A percentile compares a stretch with the other conserved stretches of the same genome.
Evolutionary conservation across 1,140 invertebrate species (phyloP).

Genomic region (Nasonia vitripennis): DNA sequence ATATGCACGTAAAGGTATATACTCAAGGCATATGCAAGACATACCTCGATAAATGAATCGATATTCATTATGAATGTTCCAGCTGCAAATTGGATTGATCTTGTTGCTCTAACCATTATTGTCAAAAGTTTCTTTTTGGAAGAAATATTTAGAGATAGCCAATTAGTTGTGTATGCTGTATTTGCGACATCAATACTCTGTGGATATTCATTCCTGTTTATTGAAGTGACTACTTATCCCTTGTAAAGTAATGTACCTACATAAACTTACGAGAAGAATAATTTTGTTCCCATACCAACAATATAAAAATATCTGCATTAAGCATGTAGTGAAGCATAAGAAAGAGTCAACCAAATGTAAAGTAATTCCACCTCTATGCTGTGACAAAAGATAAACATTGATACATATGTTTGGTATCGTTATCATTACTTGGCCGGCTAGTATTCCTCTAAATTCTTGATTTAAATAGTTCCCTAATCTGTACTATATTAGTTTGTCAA

Average conservation of each 20-base stretch:
- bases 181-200: slow-evolving; percentile 43
- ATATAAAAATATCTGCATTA: slow-evolving; percentile 45
- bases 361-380: slow-evolving; percentile 5
- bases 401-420: slow-evolving; percentile 47
- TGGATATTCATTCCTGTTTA: not conserved
- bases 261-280: slow-evolving; percentile 19
- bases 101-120: slow-evolving; percentile 31
- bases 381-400: slow-evolving; percentile 45
- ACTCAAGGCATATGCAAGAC: no score
- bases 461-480: slow-evolving; percentile 29
- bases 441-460: slow-evolving; percentile 17
- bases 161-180: slow-evolving; percentile 37
- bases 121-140: slow-evolving; percentile 31
- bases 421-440: slow-evolving; percentile 16
- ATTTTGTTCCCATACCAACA: slow-evolving; percentile 36
- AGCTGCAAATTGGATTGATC: slow-evolving; percentile 19
- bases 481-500: not conserved
- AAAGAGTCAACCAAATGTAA: slow-evolving; percentile 6
- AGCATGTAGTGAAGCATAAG: not conserved
- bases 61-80: slow-evolving; percentile 47
- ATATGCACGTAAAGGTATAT: no score
- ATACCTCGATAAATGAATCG: slow-evolving; percentile 43
- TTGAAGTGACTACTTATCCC: not conserved
- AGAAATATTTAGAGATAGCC: not conserved
- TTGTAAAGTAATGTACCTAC: not conserved